These are phyloP conservation scores for Clarias platycephalus DNA, from an alignment of 2,797 vertebrate genomes.

Conservation along the genomic window DNA sequence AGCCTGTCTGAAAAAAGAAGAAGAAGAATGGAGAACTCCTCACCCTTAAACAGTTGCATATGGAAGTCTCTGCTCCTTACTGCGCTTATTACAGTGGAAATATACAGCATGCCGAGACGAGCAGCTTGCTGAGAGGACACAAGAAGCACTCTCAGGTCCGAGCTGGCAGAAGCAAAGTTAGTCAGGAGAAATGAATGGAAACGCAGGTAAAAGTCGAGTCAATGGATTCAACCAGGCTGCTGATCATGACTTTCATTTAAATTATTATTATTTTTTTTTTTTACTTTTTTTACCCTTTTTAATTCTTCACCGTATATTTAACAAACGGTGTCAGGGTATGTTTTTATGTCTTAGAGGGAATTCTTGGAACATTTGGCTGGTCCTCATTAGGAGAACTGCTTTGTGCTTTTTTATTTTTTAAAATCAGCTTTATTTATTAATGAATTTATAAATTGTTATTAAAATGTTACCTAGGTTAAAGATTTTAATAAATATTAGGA, in stretches of 20 bases:
- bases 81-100: conserved; percentile 43
- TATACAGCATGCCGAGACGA: conserved; percentile 18
- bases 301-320: neutral
- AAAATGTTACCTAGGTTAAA: too few relatives aligned
- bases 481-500: neutral
- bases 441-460: neutral
- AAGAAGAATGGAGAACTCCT: conserved; percentile 25
- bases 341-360: neutral
- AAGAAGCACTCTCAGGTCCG: conserved; percentile 13
- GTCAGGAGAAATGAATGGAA: conserved; percentile 2
- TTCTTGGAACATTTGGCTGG: neutral
- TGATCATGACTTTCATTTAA: neutral
- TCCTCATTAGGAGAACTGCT: neutral
- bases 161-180: neutral
- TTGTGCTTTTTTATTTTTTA: neutral
- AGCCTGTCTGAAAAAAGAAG: neutral
- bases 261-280: too few relatives aligned
- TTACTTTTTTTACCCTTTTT: too few relatives aligned
- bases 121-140: conserved; percentile 20
- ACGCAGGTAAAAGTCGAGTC: conserved; percentile 8
- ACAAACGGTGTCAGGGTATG: neutral
- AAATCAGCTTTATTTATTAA: neutral
- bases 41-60: conserved; percentile 67
- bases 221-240: neutral
- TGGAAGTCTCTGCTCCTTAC: conserved; percentile 52